Conservation (phyloP, 2,888 invertebrate genomes). For the Hesperia comma region DNA sequence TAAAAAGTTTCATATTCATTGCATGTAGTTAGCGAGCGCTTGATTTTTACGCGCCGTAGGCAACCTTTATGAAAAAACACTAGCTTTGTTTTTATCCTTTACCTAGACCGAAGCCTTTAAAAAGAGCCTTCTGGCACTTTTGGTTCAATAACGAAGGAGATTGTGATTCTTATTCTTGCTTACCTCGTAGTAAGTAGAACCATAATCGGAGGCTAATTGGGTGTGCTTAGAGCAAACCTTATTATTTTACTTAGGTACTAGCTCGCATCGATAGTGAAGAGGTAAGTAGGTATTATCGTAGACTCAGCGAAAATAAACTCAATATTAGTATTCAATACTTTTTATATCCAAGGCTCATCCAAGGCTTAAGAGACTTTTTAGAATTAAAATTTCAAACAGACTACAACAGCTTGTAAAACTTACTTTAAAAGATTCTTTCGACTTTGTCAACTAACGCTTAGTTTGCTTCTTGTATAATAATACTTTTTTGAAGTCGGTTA, state of each 20-base stretch:
- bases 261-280: slow-evolving; percentile 10
- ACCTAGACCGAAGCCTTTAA: not conserved
- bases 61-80: not conserved
- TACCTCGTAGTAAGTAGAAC: slow-evolving; percentile 17
- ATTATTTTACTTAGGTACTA: slow-evolving; percentile 19
- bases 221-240: slow-evolving; percentile 27
- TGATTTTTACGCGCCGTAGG: not conserved
- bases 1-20: too few relatives aligned
- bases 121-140: not conserved
- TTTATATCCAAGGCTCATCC: too few relatives aligned
- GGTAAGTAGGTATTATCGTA: not conserved
- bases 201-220: slow-evolving; percentile 32
- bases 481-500: too few relatives aligned
- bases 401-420: too few relatives aligned
- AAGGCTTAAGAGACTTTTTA: too few relatives aligned
- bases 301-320: not conserved
- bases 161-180: slow-evolving; percentile 17
- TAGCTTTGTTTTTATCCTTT: not conserved
- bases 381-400: too few relatives aligned
- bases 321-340: not conserved
- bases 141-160: slow-evolving; percentile 4
- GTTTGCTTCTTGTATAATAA: too few relatives aligned
- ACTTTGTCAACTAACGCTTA: too few relatives aligned
- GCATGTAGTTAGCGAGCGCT: not conserved
- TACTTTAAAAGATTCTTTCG: too few relatives aligned